Evolutionary conservation across 2,797 vertebrate species (phyloP).

Genomic region (Schizopygopsis malacanthus): DNA sequence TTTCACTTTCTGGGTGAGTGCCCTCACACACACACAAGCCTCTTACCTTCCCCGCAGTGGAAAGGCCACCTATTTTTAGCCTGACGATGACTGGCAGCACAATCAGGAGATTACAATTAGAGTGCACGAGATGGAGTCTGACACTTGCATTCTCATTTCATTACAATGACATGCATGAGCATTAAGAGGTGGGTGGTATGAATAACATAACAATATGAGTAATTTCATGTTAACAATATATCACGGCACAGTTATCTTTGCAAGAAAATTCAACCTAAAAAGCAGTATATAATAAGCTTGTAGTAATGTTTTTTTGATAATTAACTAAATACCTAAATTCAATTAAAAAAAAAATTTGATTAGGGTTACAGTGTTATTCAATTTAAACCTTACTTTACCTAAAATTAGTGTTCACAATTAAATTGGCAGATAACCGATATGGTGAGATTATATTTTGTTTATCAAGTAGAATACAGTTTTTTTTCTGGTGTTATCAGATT

Average conservation of each 20-base stretch:
- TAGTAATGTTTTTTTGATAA: not conserved
- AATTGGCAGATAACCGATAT: not conserved
- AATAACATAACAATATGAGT: not conserved
- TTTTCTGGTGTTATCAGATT: not conserved
- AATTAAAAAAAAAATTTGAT: not conserved
- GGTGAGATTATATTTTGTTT: not conserved
- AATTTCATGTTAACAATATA: not conserved
- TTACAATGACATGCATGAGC: slow-evolving; percentile 43
- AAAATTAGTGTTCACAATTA: not conserved
- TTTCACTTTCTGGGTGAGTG: not conserved
- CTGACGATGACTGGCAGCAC: slow-evolving; percentile 45
- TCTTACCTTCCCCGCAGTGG: slow-evolving; percentile 21
- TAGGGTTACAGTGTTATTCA: not conserved
- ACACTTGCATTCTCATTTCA: slow-evolving; percentile 21
- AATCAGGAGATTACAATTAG: slow-evolving; percentile 55
- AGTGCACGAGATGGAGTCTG: not conserved
- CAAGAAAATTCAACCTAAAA: not conserved
- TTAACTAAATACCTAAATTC: not conserved
- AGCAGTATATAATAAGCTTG: not conserved
- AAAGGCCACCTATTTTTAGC: slow-evolving; percentile 58
- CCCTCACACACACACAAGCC: slow-evolving; percentile 24
- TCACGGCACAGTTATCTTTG: not conserved
- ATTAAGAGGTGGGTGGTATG: not conserved
- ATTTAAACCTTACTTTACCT: not conserved
- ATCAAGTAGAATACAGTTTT: not conserved